A percentile compares a stretch with the other conserved stretches of the same genome.
Evolutionary conservation across 2,113 vertebrate genomes (phyloP).

Genomic region (Prolemur simus): DNA sequence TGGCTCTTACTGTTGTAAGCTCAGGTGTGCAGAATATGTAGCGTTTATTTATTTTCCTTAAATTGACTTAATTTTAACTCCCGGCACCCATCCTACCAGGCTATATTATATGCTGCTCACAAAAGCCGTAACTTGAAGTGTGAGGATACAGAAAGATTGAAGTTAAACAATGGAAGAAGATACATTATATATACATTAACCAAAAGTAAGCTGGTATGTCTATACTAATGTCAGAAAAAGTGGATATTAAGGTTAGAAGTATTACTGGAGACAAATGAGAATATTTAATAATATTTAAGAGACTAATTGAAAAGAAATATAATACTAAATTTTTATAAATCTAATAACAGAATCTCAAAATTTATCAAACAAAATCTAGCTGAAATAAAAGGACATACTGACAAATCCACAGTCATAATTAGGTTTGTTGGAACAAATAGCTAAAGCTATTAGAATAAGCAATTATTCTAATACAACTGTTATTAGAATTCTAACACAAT

Average conservation of each 20-base stretch:
- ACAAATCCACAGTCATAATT: not conserved
- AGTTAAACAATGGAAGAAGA: not conserved
- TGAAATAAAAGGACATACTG: slow-evolving; percentile 9
- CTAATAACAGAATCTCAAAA: not conserved
- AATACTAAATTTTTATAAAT: not conserved
- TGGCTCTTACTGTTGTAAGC: slow-evolving; percentile 50
- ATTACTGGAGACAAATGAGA: not conserved
- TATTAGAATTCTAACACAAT: not conserved
- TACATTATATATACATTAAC: not conserved
- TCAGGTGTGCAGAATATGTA: slow-evolving; percentile 64
- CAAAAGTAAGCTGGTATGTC: not conserved
- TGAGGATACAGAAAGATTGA: not conserved
- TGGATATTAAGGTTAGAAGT: not conserved
- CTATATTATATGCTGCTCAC: not conserved
- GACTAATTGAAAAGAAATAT: not conserved
- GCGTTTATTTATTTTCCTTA: slow-evolving; percentile 39
- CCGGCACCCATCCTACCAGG: not conserved
- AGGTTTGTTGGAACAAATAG: not conserved
- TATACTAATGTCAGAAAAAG: not conserved
- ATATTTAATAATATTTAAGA: not conserved
- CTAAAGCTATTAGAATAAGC: not conserved
- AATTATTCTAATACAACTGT: not conserved
- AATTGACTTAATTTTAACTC: slow-evolving; percentile 38
- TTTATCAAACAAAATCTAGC: not conserved
- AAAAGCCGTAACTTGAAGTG: not conserved